phyloP scores from a whole-genome alignment of 2,888 invertebrate species.

The Lampropteryx suffumata region DNA sequence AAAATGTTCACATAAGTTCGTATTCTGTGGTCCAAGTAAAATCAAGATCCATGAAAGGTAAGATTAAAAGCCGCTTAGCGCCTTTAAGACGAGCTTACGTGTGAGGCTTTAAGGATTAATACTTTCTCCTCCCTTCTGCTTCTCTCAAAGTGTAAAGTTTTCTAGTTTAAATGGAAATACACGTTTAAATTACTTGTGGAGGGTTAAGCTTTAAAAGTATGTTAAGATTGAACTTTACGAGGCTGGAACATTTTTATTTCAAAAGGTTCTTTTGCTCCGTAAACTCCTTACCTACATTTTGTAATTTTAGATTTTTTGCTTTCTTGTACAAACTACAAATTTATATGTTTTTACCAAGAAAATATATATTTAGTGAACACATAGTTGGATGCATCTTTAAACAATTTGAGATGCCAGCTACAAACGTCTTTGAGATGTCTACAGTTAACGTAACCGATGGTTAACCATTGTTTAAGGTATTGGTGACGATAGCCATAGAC shows the following conservation, averaged over 20 bases:
- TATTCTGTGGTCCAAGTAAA: neutral
- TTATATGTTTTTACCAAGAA: too few species aligned
- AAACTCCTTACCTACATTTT: slow-evolving; percentile 7
- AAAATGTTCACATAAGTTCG: slow-evolving; percentile 4
- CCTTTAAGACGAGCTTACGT: slow-evolving; percentile 20
- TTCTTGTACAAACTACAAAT: too few species aligned
- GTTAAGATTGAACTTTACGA: slow-evolving; percentile 12
- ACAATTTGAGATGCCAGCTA: too few species aligned
- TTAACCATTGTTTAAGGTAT: neutral
- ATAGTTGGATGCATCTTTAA: too few species aligned
- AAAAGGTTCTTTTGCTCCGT: neutral
- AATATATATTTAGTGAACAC: too few species aligned
- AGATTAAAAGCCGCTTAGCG: slow-evolving; percentile 19
- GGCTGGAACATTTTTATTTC: slow-evolving; percentile 10
- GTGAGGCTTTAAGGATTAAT: slow-evolving; percentile 21
- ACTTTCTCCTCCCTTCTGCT: slow-evolving; percentile 8
- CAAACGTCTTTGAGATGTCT: too few species aligned
- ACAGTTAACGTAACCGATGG: too few species aligned
- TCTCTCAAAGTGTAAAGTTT: slow-evolving; percentile 18
- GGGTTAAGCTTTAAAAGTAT: slow-evolving; percentile 9
- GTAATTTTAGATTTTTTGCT: neutral
- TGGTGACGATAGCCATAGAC: neutral
- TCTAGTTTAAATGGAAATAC: slow-evolving; percentile 29
- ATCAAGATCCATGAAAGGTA: slow-evolving; percentile 9
- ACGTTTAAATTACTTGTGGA: slow-evolving; percentile 16